A percentile compares a stretch with the other conserved stretches of the same genome.
phyloP scores from a whole-genome alignment of 2,888 invertebrate species.

The Agapostemon virescens region DNA sequence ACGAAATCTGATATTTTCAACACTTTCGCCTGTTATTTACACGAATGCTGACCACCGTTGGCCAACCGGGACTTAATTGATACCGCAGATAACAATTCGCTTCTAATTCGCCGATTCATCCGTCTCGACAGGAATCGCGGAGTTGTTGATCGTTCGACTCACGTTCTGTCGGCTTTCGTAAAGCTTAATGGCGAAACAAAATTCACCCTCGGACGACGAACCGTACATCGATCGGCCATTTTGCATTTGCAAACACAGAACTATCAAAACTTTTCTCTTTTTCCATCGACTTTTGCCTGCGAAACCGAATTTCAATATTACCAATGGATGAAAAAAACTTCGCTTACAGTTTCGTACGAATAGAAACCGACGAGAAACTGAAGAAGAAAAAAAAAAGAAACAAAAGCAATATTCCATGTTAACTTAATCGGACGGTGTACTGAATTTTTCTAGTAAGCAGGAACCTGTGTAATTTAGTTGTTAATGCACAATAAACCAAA shows the following conservation, averaged over 20 bases:
- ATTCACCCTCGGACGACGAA: not conserved
- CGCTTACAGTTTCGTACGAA: not conserved
- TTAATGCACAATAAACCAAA: not conserved
- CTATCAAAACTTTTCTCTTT: not conserved
- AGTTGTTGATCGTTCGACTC: not conserved
- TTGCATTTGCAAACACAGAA: not conserved
- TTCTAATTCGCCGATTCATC: slow-evolving; percentile 5
- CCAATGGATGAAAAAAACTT: not conserved
- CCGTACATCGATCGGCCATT: not conserved
- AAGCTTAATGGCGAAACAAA: slow-evolving; percentile 2
- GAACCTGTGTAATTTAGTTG: not conserved
- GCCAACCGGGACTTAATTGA: not conserved
- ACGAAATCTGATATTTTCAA: too few relatives aligned
- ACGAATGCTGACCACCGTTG: not conserved
- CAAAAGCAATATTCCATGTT: not conserved
- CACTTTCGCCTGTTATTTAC: not conserved
- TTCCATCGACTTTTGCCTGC: not conserved
- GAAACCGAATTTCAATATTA: not conserved
- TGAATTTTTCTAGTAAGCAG: not conserved
- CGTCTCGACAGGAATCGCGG: not conserved
- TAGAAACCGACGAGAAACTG: not conserved
- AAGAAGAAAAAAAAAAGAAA: too few relatives aligned
- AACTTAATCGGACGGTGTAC: not conserved
- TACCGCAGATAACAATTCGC: not conserved
- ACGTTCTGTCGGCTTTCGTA: slow-evolving; percentile 1